Evolutionary conservation across 64 coral and sea anemone genomes (phyloP), one percentile per base, ranked within the genome.

Genomic region (Montipora efflorescens): DNA sequence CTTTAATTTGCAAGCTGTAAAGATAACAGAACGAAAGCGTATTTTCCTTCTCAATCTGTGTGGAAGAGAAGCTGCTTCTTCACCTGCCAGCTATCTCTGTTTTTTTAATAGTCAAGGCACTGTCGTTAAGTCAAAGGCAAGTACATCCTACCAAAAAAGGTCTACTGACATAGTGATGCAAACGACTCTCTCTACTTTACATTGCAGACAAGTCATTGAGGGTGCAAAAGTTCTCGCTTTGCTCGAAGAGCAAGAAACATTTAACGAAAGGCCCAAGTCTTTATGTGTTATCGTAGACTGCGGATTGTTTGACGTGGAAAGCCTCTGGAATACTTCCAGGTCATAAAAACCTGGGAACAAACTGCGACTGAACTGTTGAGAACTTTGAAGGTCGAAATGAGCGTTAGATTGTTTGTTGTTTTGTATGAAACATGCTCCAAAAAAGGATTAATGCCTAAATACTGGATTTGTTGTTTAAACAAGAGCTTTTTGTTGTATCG

Each of bases 241-340:
- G 67, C 77, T 99, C 13, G 98, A 99, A 83, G 87, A 83, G 44
- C 93, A 91, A n/a, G 98, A 99, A 50, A 99, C 98, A 4, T 99
- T 95, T 67, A 99, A 99, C 23, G 95, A 99, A 79, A 84, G 98
- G 90, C 98, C 98, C 12, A 99, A 99, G 67, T 73, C 86, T 50
- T 45, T 68, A 5, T 99, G 98, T 69, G 74, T 76, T 43, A 93
- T 99, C 19, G 67, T 75, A 1, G 95, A 99, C 49, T 99, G 98
- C 80, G 98, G 95, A 14, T 59, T 92, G 3, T 92, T 91, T 68
- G 95, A 99, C 73, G 92, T 92, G 15, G 62, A 92, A 72, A 61
- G 71, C 7, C 81, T 99, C 53, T 99, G 95, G 92, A 80, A 87
- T 8, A 70, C 82, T 16, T 49, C 66, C 4, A 49, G 82, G 22